Evolutionary conservation across 1,140 invertebrate species (phyloP), one percentile per base, ranked within the genome.

Genomic region (Euglossa dilemma): DNA sequence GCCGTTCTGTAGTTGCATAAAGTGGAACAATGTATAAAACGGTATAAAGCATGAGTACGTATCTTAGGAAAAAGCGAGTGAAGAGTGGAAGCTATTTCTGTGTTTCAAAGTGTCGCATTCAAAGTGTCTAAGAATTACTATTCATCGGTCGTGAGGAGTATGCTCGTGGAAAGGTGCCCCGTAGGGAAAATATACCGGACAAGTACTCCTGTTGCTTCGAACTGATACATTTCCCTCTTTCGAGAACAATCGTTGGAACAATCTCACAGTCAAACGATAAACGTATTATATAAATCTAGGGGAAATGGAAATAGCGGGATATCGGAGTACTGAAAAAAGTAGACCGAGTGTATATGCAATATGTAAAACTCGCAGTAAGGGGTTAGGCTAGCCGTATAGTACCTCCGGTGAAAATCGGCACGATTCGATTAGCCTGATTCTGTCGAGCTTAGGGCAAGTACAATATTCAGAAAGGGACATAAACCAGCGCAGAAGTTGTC

Each of bases 401-500:
- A n/a, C 0, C 23, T 47, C 59, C 23, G 23, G 23, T 63, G 57
- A 6, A 52, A 61, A 56, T 20, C 6, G 16, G 47, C 28, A 25
- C 50, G 25, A 61, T 61, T 72, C 12, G n/a, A 73, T 80, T 72
- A 45, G 20, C 45, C 69, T 63, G 45, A 14, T 59, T 79, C 25
- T 18, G 25, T 52, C 47, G 25, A 43, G 57, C 6, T 56, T 28
- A 52, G 50, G 5, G 6, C 45, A 74, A 52, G 43, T 14, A 45
- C 11, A 23, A 12, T 74, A 25, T 74, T 36, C n/a, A 66, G n/a
- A 81, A 54, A 23, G 47, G 23, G 75, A 78, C 66, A 64, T 63
- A 61, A 81, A 75, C 79, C 59, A 50, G n/a, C 61, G 3, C 20
- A 20, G 28, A 74, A 36, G 59, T 64, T 80, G 57, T 74, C 79